Evolutionary conservation across 2,888 invertebrate genomes (phyloP).

Genomic region (Stramonita haemastoma): DNA sequence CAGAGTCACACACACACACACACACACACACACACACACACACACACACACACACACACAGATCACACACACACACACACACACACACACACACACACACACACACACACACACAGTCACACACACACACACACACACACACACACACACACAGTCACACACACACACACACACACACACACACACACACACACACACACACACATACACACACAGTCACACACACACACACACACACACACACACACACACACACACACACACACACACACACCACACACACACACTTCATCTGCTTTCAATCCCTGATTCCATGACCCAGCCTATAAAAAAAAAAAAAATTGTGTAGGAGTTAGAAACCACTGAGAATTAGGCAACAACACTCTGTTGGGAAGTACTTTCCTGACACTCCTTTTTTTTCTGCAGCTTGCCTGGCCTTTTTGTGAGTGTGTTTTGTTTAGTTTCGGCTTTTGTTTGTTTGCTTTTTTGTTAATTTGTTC

Average conservation of each 20-base stretch:
- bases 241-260: not conserved
- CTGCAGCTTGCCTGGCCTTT: too few species aligned
- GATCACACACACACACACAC: too few species aligned
- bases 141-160: not conserved
- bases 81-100: not conserved
- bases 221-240: not conserved
- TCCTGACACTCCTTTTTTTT: too few species aligned
- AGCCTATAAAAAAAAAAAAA: too few species aligned
- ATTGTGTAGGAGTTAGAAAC: too few species aligned
- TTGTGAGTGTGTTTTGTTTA: too few species aligned
- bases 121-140: not conserved
- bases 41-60: not conserved
- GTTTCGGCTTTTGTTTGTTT: too few species aligned
- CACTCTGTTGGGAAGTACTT: too few species aligned
- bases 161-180: constrained; percentile 9
- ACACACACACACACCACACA: not conserved
- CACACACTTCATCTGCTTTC: too few species aligned
- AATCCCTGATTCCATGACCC: too few species aligned
- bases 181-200: constrained; percentile 9
- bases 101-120: not conserved
- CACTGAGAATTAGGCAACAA: too few species aligned
- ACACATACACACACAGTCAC: not conserved
- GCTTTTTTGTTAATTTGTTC: too few species aligned
- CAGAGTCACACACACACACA: not conserved
- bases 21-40: not conserved